Evolutionary conservation across 2,797 vertebrate genomes (phyloP), one percentile per base, ranked within the genome.

Genomic region (Acanthopagrus latus): DNA sequence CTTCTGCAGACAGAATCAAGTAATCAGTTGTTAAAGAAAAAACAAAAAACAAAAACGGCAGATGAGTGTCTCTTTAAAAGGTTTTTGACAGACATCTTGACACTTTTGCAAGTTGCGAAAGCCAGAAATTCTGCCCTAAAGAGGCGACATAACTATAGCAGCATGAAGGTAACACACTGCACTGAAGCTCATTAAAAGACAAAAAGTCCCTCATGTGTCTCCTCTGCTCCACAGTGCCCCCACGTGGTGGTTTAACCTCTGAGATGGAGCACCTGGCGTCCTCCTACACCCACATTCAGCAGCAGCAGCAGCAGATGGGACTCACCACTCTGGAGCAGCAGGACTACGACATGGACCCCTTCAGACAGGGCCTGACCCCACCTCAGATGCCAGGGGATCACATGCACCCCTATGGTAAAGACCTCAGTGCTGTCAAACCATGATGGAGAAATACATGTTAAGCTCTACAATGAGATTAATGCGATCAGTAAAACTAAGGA

Each of bases 371-470:
- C 56, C 96, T 99, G 82, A 99, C 98, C 76, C 98, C 98, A 0
- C 98, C 98, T 4, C 98, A 98, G 93, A 99, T 98, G 98, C 98
- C 98, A 0, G 98, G 98, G 65, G 98, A 99, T 91, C 97, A 99
- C 92, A 99, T 99, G 98, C 96, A 99, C 85, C 98, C 98, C 56
- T 99, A 97, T 0, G 98, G 98, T 99, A 96, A 95, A 91, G 50
- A 80, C 13, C 64, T 71, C 18, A 57, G 21, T 7, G 17, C 55
- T 60, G 63, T 64, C 38, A 43, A 38, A 55, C 48, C 48, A 4
- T 29, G 33, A 60, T 7, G 9, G 3, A 57, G 46, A 50, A 8
- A 52, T 21, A 46, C 1, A 12, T 55, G 17, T 25, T 71, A n/a
- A 27, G 5, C 23, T 16, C 10, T 18, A 48, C 29, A 72, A 64